phyloP scores from a whole-genome alignment of 92 coral and sea anemone genomes.

The Muricea muricata region DNA sequence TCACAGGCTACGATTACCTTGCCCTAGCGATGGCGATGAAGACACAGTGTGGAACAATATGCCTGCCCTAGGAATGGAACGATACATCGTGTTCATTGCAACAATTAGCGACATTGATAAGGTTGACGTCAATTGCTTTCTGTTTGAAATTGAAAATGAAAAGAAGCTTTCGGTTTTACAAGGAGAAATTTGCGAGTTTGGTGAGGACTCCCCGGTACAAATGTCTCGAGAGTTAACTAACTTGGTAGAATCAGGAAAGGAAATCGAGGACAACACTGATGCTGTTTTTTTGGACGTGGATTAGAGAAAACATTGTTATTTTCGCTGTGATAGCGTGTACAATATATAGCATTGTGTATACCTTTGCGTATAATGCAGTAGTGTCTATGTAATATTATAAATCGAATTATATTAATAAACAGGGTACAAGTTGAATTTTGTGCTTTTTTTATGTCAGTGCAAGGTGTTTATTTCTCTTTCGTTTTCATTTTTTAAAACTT shows the following conservation, averaged over 20 bases:
- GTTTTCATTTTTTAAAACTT: too few species aligned
- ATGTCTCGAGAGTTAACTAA: not conserved
- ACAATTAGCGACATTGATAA: conserved; percentile 40
- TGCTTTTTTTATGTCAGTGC: too few species aligned
- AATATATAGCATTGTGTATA: not conserved
- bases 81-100: conserved; percentile 82
- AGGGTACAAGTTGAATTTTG: too few species aligned
- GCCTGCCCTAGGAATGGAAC: conserved; percentile 70
- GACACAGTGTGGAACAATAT: conserved; percentile 89
- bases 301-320: not conserved
- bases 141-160: conserved; percentile 60
- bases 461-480: too few species aligned
- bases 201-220: not conserved
- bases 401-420: too few species aligned
- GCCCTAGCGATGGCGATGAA: conserved; percentile 88
- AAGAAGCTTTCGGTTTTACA: conserved; percentile 52
- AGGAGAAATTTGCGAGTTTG: conserved; percentile 24
- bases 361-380: too few species aligned
- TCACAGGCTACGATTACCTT: conserved; percentile 71
- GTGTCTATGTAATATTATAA: too few species aligned
- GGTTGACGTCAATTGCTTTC: conserved; percentile 67
- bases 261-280: not conserved
- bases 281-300: not conserved
- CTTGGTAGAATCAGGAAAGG: not conserved
- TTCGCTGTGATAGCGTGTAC: not conserved